Conservation (phyloP, 2,113 vertebrate species). For the Baryphthengus martii region DNA sequence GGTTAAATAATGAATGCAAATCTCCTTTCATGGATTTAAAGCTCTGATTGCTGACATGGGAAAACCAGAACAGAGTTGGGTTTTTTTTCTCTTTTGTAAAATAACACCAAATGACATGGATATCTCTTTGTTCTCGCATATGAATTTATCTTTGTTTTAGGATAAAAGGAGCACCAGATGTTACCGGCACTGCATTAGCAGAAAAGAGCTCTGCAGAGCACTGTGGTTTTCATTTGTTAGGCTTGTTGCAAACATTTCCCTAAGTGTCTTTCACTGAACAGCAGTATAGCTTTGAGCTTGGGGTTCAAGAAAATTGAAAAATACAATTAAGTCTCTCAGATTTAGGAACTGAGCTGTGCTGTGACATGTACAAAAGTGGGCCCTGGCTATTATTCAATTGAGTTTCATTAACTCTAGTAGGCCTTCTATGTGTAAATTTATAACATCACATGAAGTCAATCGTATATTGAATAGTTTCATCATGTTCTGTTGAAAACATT, state of each 20-base stretch:
- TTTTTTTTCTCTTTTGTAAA: constrained; percentile 37
- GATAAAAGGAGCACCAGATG: constrained; percentile 59
- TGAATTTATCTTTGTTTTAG: constrained; percentile 61
- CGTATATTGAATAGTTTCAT: background rate
- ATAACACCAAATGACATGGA: constrained; percentile 60
- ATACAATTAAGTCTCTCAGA: background rate
- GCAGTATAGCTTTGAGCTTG: background rate
- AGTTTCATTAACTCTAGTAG: background rate
- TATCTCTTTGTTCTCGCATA: constrained; percentile 58
- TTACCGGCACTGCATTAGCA: constrained; percentile 20
- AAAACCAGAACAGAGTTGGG: constrained; percentile 19
- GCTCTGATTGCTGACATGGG: constrained; percentile 61
- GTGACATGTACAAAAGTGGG: background rate
- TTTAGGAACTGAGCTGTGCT: background rate
- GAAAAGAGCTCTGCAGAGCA: constrained; percentile 8
- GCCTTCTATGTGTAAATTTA: background rate
- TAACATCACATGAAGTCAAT: background rate
- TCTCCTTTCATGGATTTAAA: constrained; percentile 66
- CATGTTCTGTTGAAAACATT: background rate
- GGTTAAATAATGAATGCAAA: constrained; percentile 70
- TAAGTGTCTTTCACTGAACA: background rate
- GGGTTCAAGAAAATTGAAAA: background rate
- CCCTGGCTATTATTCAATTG: background rate
- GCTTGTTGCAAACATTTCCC: constrained; percentile 8
- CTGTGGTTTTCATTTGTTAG: constrained; percentile 42